These are phyloP conservation scores for Sweltsa coloradensis DNA, from an alignment of 1,140 invertebrate species.

Conservation along the genomic window DNA sequence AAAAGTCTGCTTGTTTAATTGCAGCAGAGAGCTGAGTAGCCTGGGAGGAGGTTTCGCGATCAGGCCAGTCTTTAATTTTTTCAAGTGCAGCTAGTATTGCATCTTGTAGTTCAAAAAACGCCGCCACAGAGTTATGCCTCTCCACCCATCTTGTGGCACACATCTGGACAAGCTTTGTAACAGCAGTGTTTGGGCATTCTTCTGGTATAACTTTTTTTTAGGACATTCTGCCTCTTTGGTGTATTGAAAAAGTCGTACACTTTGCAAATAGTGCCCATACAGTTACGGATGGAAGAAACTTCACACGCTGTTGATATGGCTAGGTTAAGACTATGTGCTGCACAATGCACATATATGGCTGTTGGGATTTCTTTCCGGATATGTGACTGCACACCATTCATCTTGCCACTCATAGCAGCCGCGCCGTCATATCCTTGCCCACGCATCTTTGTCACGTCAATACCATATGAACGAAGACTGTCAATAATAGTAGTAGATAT, in stretches of 20 bases:
- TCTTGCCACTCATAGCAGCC: slow-evolving; percentile 19
- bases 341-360: slow-evolving; percentile 20
- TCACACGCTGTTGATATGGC: slow-evolving; percentile 11
- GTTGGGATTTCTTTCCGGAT: slow-evolving; percentile 15
- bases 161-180: too few relatives aligned
- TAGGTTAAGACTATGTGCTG: slow-evolving; percentile 19
- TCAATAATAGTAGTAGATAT: slow-evolving; percentile 11
- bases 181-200: too few relatives aligned
- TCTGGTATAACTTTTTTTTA: slow-evolving; percentile 8
- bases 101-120: slow-evolving; percentile 9
- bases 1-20: slow-evolving; percentile 7
- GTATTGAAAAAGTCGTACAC: slow-evolving; percentile 13
- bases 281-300: slow-evolving; percentile 13
- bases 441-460: slow-evolving; percentile 14
- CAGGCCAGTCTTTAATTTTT: slow-evolving; percentile 2
- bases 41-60: not conserved
- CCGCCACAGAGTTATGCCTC: slow-evolving; percentile 15
- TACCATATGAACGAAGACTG: slow-evolving; percentile 8
- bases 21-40: not conserved
- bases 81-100: slow-evolving; percentile 9
- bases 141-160: slow-evolving; percentile 16
- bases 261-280: slow-evolving; percentile 9
- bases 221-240: slow-evolving; percentile 9
- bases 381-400: slow-evolving; percentile 18
- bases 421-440: slow-evolving; percentile 22